phyloP scores from a whole-genome alignment of 2,113 vertebrate genomes.

The Brachyhypopomus gauderio region DNA sequence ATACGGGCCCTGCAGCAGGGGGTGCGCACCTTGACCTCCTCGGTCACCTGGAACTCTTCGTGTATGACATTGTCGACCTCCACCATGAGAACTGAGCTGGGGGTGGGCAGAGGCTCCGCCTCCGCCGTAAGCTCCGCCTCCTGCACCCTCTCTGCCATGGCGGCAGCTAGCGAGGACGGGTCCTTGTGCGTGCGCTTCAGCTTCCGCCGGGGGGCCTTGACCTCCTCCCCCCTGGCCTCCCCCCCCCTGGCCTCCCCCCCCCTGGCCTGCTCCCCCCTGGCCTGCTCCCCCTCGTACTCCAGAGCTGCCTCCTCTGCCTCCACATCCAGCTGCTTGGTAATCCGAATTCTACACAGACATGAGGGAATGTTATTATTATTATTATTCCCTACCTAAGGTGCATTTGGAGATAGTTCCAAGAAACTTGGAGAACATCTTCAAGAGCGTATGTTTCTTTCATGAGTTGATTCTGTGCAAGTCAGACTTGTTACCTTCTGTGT shows the following conservation, averaged over 20 bases:
- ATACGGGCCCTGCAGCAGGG: neutral
- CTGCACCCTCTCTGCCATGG: constrained; percentile 65
- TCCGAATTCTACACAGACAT: constrained; percentile 78
- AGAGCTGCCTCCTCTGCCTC: constrained; percentile 47
- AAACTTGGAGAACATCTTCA: too few species aligned
- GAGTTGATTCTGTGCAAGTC: neutral
- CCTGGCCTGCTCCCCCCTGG: constrained; percentile 67
- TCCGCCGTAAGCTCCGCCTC: constrained; percentile 71
- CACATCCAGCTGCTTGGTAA: constrained; percentile 81
- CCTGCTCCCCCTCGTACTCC: constrained; percentile 61
- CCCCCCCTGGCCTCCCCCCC: constrained; percentile 65
- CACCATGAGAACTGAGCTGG: constrained; percentile 88
- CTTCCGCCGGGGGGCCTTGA: constrained; percentile 75
- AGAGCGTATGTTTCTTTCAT: too few species aligned
- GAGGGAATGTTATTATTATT: too few species aligned
- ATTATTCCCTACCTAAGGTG: too few species aligned
- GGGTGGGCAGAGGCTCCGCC: constrained; percentile 56
- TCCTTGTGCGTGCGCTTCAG: constrained; percentile 76
- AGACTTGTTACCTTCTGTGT: constrained; percentile 82
- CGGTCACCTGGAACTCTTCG: constrained; percentile 93
- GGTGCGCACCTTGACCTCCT: constrained; percentile 90
- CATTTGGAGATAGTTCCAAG: too few species aligned
- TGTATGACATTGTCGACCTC: constrained; percentile 94
- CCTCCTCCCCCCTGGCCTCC: constrained; percentile 61
- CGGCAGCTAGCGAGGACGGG: constrained; percentile 62